Percentiles rank a stretch among this genome's conserved stretches.
These are phyloP conservation scores for Drosophila bipectinata DNA, from an alignment of 1,140 invertebrate species.

Conservation along the genomic window DNA sequence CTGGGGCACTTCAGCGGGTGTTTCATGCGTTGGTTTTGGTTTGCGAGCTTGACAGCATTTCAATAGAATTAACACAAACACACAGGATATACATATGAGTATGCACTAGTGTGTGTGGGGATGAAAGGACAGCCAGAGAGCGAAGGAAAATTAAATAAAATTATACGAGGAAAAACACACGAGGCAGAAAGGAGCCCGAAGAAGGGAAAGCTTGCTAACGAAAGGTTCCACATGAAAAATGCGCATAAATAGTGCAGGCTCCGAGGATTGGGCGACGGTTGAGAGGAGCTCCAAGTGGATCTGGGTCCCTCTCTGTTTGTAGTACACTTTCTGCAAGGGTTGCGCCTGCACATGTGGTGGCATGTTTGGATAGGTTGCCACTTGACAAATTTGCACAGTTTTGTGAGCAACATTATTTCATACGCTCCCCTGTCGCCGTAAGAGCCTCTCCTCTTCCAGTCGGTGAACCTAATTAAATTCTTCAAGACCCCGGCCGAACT, in stretches of 20 bases:
- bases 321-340: conserved; percentile 22
- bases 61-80: conserved; percentile 78
- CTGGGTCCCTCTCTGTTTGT: conserved; percentile 21
- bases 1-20: conserved; percentile 62
- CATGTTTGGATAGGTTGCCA: conserved; percentile 59
- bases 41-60: conserved; percentile 79
- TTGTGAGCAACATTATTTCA: conserved; percentile 63
- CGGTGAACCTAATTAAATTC: conserved; percentile 43
- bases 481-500: conserved; percentile 5
- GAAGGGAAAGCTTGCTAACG: conserved; percentile 46
- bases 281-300: conserved; percentile 47
- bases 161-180: conserved; percentile 63
- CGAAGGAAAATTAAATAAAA: conserved; percentile 80
- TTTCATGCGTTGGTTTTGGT: conserved; percentile 75
- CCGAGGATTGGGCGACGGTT: conserved; percentile 2
- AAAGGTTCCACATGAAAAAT: conserved; percentile 61
- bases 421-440: conserved; percentile 33
- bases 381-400: conserved; percentile 78
- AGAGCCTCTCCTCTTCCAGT: conserved; percentile 38
- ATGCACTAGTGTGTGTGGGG: neutral
- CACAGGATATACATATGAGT: conserved; percentile 9
- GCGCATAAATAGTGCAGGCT: conserved; percentile 71
- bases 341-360: conserved; percentile 31
- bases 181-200: conserved; percentile 20
- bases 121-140: conserved; percentile 48